A percentile compares a stretch with the other conserved stretches of the same genome.
Evolutionary conservation across 2,797 vertebrate genomes (phyloP).

Genomic region (Anguilla marmorata): DNA sequence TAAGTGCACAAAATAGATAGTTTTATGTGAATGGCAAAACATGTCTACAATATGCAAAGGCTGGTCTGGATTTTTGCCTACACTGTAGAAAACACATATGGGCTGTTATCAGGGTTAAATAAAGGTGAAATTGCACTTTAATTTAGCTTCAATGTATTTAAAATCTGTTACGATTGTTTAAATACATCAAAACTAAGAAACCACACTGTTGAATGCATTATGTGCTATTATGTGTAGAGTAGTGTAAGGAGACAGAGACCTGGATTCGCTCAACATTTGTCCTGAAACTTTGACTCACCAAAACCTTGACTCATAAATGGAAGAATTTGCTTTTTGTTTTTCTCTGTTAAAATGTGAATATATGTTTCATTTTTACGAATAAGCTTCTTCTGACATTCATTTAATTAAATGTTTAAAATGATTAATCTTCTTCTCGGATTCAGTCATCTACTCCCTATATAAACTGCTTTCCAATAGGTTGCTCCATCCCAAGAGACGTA

Average conservation of each 20-base stretch:
- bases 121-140: neutral
- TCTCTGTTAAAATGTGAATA: neutral
- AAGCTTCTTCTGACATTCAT: neutral
- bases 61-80: neutral
- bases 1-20: neutral
- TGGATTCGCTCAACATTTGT: neutral
- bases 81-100: neutral
- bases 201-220: neutral
- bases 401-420: neutral
- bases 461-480: constrained; percentile 27
- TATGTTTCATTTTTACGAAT: neutral
- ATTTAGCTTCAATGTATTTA: neutral
- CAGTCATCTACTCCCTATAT: constrained; percentile 9
- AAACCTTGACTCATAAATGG: neutral
- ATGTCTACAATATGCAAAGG: neutral
- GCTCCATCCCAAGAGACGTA: neutral
- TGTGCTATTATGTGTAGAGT: neutral
- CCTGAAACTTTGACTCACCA: neutral
- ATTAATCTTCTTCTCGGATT: constrained; percentile 23
- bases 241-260: neutral
- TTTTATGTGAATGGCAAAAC: neutral
- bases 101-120: neutral
- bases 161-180: neutral
- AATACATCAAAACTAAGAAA: neutral
- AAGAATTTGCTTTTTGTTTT: neutral